Evolutionary conservation across 1,140 invertebrate genomes (phyloP).

Genomic region (Saccostrea echinata): DNA sequence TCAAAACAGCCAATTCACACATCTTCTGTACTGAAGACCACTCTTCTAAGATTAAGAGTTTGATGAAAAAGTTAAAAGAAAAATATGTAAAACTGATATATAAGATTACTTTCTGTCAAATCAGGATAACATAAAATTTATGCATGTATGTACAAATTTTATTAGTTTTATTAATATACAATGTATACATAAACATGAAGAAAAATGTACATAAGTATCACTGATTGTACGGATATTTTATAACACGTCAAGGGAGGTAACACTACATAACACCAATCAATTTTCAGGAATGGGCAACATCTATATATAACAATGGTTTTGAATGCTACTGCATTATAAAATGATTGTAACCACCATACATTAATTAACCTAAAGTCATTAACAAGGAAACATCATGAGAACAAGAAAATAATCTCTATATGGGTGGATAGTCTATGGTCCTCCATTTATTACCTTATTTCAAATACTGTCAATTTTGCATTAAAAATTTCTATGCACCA

Average conservation of each 20-base stretch:
- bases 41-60: too few relatives aligned
- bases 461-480: not conserved
- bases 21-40: too few relatives aligned
- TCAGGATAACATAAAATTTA: not conserved
- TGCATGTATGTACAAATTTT: conserved; percentile 16
- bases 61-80: too few relatives aligned
- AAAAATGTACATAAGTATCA: not conserved
- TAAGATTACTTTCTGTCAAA: not conserved
- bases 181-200: conserved; percentile 16
- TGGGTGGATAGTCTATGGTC: not conserved
- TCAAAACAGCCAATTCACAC: too few relatives aligned
- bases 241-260: conserved; percentile 1
- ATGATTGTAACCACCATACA: conserved; percentile 8
- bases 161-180: conserved; percentile 11
- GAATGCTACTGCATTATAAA: not conserved
- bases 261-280: not conserved
- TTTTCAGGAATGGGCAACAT: not conserved
- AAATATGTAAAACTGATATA: too few relatives aligned
- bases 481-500: not conserved
- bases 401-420: not conserved
- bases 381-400: not conserved
- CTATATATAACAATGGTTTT: conserved; percentile 3
- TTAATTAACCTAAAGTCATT: not conserved
- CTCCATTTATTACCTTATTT: not conserved
- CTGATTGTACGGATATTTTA: not conserved